Evolutionary conservation across 2,113 vertebrate species (phyloP), one percentile per base, ranked within the genome.

Genomic region (Microcebus jonahi): DNA sequence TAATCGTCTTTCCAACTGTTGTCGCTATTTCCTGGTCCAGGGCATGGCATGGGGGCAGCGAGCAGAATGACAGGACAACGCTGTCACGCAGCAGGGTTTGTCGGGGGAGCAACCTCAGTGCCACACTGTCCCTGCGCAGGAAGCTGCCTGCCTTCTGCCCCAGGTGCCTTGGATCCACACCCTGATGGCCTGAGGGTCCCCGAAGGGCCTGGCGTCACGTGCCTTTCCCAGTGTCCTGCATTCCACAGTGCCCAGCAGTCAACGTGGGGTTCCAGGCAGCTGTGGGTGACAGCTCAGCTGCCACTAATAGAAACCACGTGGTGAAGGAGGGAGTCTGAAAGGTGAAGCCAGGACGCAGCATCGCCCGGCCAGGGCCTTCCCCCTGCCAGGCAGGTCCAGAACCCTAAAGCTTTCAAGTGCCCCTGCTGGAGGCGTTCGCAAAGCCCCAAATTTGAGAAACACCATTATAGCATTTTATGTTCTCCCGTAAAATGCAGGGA

Each of bases 321-420:
- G 25, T 12, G 84, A n/a, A 50, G 12, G 11, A 70, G 42, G 29
- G 50, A 31, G 36, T 25, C 39, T 31, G 21, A 11, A 27, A 29
- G 57, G 48, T 31, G 42, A 31, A 18, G 34, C 20, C 27, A 2
- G 0, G 0, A 7, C 55, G 25, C 53, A 63, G 39, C 15, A 36
- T 65, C 14, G 17, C 68, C 82, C 48, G 23, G 12, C 39, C 12
- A n/a, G 81, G 15, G 63, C 39, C 71, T 79, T 39, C 63, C 53
- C 67, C 31, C 70, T 90, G 55, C 39, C 5, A 34, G 50, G 18
- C 3, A 4, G 59, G 11, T 29, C 59, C 11, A 23, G 34, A 53
- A 6, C 29, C 17, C 27, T 36, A 10, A 23, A 14, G 71, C 34
- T 84, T 61, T 23, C 39, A n/a, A 31, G 8, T 29, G 29, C 68